Percentiles rank a stretch among this genome's conserved stretches.
Evolutionary conservation across 2,888 invertebrate genomes (phyloP).

Genomic region (Meganola albula): DNA sequence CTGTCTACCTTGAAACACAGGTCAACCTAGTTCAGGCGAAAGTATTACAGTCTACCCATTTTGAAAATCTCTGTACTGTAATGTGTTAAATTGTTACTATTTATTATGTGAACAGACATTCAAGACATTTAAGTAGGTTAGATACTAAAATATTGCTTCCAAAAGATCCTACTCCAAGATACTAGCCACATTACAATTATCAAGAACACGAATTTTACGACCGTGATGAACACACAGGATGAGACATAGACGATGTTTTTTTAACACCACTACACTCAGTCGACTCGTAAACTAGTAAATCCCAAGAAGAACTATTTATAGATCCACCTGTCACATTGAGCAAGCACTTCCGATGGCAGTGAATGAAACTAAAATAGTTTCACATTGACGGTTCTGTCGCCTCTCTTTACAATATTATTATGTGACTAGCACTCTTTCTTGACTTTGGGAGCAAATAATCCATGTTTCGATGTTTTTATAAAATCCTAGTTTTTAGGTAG

Average conservation of each 20-base stretch:
- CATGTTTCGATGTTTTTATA: too few relatives aligned
- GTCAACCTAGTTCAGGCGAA: too few relatives aligned
- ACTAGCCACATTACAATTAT: background rate
- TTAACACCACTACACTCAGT: constrained; percentile 2
- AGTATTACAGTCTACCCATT: too few relatives aligned
- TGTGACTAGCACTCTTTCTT: too few relatives aligned
- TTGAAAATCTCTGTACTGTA: too few relatives aligned
- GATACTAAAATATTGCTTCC: background rate
- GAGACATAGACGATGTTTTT: constrained; percentile 5
- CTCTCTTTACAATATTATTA: constrained; percentile 6
- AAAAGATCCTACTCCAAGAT: background rate
- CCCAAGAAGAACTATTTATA: constrained; percentile 14
- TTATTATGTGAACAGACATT: too few relatives aligned
- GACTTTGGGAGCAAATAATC: too few relatives aligned
- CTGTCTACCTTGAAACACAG: too few relatives aligned
- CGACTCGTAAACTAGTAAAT: constrained; percentile 9
- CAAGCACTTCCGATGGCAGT: constrained; percentile 25
- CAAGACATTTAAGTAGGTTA: too few relatives aligned
- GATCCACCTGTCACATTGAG: constrained; percentile 24
- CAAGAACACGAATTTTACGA: background rate
- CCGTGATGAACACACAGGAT: constrained; percentile 1
- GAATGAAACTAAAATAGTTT: constrained; percentile 17
- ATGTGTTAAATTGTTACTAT: too few relatives aligned
- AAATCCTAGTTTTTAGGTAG: too few relatives aligned
- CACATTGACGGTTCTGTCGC: constrained; percentile 5